Conservation (phyloP, 2,888 invertebrate species). For the Oscheius myriophilus region DNA sequence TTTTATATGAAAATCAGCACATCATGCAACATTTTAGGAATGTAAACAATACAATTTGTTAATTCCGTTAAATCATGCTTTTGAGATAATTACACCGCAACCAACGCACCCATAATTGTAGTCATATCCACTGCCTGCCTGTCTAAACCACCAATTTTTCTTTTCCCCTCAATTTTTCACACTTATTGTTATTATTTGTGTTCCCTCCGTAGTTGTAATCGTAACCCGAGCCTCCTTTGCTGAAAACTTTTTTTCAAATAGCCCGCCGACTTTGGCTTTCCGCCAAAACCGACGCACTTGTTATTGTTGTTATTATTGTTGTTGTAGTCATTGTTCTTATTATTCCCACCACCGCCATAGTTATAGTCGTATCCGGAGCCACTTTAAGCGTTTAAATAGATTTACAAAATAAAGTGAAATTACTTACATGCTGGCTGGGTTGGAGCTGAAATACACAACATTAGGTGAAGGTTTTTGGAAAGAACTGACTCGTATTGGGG, state of each 20-base stretch:
- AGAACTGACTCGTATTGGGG: slow-evolving; percentile 19
- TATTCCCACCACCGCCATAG: slow-evolving; percentile 10
- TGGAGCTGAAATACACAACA: not conserved
- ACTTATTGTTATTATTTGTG: not conserved
- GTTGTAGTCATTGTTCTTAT: slow-evolving; percentile 7
- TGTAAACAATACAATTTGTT: too few species aligned
- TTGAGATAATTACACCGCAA: not conserved
- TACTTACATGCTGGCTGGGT: not conserved
- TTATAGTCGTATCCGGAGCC: slow-evolving; percentile 6
- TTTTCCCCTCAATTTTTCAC: not conserved
- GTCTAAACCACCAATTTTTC: not conserved
- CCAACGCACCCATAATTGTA: slow-evolving; percentile 16
- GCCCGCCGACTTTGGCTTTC: not conserved
- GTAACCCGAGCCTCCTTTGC: slow-evolving; percentile 18
- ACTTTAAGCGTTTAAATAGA: not conserved
- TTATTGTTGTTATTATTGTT: too few species aligned
- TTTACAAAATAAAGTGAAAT: not conserved
- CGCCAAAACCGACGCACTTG: not conserved
- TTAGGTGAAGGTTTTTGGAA: not conserved
- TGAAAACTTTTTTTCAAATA: not conserved
- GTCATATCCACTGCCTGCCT: slow-evolving; percentile 11
- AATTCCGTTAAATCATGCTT: too few species aligned
- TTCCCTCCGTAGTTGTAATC: slow-evolving; percentile 17
- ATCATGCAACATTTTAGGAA: too few species aligned
- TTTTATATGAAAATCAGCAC: too few species aligned